Percentiles rank a stretch among this genome's conserved stretches.
phyloP scores from a whole-genome alignment of 1,140 invertebrate genomes.

The Pseudoatta argentina region DNA sequence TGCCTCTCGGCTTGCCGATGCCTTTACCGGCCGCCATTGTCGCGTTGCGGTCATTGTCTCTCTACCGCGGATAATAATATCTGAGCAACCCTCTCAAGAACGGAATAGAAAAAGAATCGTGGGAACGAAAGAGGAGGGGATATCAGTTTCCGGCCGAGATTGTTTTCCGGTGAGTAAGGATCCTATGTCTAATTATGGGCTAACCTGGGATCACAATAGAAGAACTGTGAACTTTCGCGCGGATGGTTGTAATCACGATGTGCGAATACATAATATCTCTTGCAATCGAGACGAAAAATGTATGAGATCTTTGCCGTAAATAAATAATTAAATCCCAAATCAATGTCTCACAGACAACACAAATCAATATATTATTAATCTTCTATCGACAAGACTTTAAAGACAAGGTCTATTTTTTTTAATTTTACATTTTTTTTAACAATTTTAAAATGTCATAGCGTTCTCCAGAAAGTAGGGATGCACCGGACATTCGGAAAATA shows the following conservation, averaged over 20 bases:
- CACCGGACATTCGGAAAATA: no score
- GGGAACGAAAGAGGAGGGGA: background rate
- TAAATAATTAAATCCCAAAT: background rate
- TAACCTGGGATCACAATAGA: constrained; percentile 33
- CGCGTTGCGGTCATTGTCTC: constrained; percentile 74
- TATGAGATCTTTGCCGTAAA: background rate
- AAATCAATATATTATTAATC: background rate
- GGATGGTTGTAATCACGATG: background rate
- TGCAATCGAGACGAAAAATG: background rate
- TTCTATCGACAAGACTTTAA: no score
- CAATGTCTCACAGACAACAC: background rate
- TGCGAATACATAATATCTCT: background rate
- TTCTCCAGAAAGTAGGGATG: no score
- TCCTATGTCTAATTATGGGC: constrained; percentile 22
- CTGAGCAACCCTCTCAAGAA: constrained; percentile 52
- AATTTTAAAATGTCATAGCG: no score
- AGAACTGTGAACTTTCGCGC: constrained; percentile 15
- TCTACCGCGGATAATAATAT: constrained; percentile 74
- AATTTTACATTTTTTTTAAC: no score
- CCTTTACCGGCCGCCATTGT: constrained; percentile 68
- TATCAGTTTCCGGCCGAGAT: constrained; percentile 21
- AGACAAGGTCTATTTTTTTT: no score
- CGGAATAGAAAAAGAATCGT: constrained; percentile 40
- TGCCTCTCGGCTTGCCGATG: constrained; percentile 62
- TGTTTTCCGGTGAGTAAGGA: background rate